These are phyloP conservation scores for Poecilobothrus nobilitatus DNA, from an alignment of 2,888 invertebrate species.

Conservation along the genomic window DNA sequence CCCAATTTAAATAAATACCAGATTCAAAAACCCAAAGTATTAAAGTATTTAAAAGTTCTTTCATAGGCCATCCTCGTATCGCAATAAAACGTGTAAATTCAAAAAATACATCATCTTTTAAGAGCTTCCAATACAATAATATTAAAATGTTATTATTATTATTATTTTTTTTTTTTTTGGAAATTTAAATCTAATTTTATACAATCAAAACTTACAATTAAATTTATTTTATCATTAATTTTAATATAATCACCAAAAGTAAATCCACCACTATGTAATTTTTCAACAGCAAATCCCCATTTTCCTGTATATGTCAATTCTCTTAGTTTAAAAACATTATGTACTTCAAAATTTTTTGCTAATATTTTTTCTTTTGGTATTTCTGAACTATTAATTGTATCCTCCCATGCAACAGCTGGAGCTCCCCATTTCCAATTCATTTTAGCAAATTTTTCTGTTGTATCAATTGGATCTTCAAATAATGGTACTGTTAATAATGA, in stretches of 20 bases:
- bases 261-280: slow-evolving; percentile 33
- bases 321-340: slow-evolving; percentile 31
- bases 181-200: not conserved
- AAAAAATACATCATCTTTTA: not conserved
- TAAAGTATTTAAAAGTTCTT: not conserved
- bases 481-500: slow-evolving; percentile 37
- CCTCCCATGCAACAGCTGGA: slow-evolving; percentile 37
- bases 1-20: not conserved
- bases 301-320: slow-evolving; percentile 33
- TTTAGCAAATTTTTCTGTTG: slow-evolving; percentile 33
- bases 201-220: slow-evolving; percentile 29
- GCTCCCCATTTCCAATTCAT: slow-evolving; percentile 38
- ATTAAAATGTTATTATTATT: too few species aligned
- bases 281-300: slow-evolving; percentile 38
- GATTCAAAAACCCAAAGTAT: not conserved
- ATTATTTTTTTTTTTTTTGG: not conserved
- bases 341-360: slow-evolving; percentile 32
- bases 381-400: slow-evolving; percentile 32
- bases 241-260: slow-evolving; percentile 35
- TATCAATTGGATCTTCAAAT: slow-evolving; percentile 35
- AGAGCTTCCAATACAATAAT: not conserved
- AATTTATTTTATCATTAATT: slow-evolving; percentile 29
- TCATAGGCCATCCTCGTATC: not conserved
- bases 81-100: not conserved
- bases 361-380: slow-evolving; percentile 34